Conservation (phyloP, 2,113 vertebrate genomes). For the Pterocles gutturalis region DNA sequence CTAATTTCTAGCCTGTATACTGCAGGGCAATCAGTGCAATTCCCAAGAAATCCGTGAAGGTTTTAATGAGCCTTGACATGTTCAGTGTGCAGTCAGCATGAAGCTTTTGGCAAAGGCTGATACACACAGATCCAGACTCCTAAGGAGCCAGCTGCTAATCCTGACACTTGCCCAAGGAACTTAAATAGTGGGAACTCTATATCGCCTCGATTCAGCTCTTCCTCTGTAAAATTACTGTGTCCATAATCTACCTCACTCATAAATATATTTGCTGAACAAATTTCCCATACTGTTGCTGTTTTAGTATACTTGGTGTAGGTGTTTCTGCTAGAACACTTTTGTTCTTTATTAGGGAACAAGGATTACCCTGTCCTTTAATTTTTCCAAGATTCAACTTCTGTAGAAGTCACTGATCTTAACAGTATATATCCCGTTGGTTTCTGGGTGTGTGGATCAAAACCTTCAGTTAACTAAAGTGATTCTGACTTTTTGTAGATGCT, state of each 20-base stretch:
- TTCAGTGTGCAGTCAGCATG: not conserved
- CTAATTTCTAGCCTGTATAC: conserved; percentile 43
- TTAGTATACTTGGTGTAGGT: not conserved
- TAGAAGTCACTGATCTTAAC: not conserved
- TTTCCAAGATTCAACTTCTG: not conserved
- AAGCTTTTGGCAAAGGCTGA: conserved; percentile 26
- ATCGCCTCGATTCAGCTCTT: not conserved
- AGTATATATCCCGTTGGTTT: not conserved
- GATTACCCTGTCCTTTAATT: not conserved
- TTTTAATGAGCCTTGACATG: conserved; percentile 60
- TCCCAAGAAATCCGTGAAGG: conserved; percentile 34
- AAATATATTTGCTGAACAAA: not conserved
- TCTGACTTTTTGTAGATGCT: not conserved
- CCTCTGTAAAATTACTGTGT: not conserved
- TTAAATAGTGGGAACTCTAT: not conserved
- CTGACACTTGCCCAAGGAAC: not conserved
- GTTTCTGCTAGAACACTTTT: not conserved
- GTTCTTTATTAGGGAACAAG: not conserved
- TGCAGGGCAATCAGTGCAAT: conserved; percentile 61
- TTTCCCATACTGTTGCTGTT: not conserved
- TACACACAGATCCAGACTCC: not conserved
- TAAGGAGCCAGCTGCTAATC: conserved; percentile 7
- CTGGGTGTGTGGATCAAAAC: not conserved
- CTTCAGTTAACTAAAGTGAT: not conserved
- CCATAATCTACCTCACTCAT: not conserved